These are phyloP conservation scores for Limosa lapponica DNA, from an alignment of 2,797 vertebrate species.

Conservation along the genomic window DNA sequence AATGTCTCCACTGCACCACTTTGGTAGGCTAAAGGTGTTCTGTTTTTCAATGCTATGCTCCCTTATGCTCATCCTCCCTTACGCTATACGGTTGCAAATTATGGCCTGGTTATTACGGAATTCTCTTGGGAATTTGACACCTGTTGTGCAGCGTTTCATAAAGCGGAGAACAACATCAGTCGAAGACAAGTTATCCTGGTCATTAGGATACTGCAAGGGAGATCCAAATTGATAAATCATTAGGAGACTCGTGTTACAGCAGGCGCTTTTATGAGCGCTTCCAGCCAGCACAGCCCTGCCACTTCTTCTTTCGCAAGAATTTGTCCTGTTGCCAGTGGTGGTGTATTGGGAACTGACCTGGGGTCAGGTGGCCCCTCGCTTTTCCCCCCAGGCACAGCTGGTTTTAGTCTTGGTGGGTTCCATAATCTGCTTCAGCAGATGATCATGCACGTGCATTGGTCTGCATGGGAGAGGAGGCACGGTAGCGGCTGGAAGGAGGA, in stretches of 20 bases:
- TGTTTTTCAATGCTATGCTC: no score
- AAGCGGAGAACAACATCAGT: neutral
- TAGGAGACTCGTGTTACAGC: neutral
- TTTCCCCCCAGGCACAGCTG: neutral
- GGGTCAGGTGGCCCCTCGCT: neutral
- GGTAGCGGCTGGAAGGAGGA: neutral
- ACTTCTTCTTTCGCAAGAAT: rapidly evolving
- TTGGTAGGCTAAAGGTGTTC: neutral
- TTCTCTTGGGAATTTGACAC: neutral
- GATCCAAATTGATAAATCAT: neutral
- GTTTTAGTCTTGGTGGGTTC: neutral
- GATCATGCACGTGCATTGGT: rapidly evolving
- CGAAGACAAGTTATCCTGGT: neutral
- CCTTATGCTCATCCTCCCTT: no score
- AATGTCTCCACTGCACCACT: neutral
- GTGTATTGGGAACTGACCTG: neutral
- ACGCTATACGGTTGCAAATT: neutral
- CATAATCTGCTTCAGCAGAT: neutral
- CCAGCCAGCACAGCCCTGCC: neutral
- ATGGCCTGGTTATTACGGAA: neutral
- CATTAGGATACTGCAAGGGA: neutral
- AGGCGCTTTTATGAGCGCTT: neutral
- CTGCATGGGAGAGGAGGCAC: neutral
- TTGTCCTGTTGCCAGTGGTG: neutral
- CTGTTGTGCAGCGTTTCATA: neutral